Conservation (phyloP, 2,888 invertebrate species). For the Corythucha ciliata region DNA sequence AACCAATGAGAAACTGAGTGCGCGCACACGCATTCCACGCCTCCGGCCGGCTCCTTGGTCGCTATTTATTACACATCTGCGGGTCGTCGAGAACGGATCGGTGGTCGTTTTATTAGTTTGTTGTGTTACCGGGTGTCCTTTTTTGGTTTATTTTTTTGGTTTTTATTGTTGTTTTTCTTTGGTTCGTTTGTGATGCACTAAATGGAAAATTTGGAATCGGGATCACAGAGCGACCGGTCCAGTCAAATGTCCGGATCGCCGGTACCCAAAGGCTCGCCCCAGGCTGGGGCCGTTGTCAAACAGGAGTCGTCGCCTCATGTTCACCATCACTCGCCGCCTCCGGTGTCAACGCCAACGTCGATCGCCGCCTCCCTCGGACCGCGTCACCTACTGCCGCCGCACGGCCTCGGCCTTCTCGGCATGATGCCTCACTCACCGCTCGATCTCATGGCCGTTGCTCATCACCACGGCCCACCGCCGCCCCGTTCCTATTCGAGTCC, state of each 20-base stretch:
- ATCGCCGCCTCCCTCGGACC: conserved; percentile 36
- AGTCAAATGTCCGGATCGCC: conserved; percentile 48
- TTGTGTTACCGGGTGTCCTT: not conserved
- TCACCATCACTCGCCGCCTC: conserved; percentile 40
- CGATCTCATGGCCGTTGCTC: conserved; percentile 73
- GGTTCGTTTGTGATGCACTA: conserved; percentile 18
- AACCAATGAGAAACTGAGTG: conserved; percentile 35
- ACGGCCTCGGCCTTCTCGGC: conserved; percentile 69
- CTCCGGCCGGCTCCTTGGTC: conserved; percentile 35
- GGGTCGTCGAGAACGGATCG: conserved; percentile 29
- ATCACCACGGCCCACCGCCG: conserved; percentile 63
- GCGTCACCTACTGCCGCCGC: conserved; percentile 55
- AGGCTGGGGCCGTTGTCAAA: conserved; percentile 21
- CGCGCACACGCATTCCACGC: conserved; percentile 41
- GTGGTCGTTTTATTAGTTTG: conserved; percentile 17
- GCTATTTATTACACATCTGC: conserved; percentile 29
- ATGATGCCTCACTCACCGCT: conserved; percentile 68
- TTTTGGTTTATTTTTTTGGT: not conserved
- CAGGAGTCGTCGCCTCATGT: conserved; percentile 25
- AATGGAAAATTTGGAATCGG: conserved; percentile 22
- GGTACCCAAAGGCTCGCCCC: conserved; percentile 39
- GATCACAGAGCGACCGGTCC: conserved; percentile 47
- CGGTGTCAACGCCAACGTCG: conserved; percentile 34
- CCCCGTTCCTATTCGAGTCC: conserved; percentile 82
- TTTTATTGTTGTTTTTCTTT: conserved; percentile 1